Conservation (phyloP, 53 echinoderm and acorn worm genomes). For the Apostichopus leukothele region DNA sequence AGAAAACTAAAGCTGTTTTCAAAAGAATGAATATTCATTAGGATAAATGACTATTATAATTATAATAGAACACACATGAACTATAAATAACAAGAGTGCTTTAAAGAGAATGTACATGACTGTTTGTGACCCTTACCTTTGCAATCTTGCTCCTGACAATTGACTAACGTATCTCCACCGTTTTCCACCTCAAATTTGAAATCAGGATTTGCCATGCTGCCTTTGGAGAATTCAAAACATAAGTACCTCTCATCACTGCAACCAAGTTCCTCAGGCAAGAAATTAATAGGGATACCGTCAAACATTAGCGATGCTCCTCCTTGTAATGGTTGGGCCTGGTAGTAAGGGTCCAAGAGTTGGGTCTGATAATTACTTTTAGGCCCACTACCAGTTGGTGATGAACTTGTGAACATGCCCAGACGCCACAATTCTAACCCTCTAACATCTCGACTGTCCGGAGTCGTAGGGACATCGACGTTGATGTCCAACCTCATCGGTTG, state of each 20-base stretch:
- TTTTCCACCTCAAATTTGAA: constrained; percentile 74
- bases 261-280: constrained; percentile 67
- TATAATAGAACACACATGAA: too few relatives aligned
- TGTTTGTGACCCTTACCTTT: constrained; percentile 56
- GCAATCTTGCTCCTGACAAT: constrained; percentile 69
- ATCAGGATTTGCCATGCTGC: constrained; percentile 60
- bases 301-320: constrained; percentile 62
- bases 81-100: too few relatives aligned
- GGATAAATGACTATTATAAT: too few relatives aligned
- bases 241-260: constrained; percentile 70
- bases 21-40: too few relatives aligned
- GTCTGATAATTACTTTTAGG: constrained; percentile 59
- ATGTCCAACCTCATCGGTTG: constrained; percentile 68
- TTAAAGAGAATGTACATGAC: too few relatives aligned
- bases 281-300: constrained; percentile 56
- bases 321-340: constrained; percentile 63
- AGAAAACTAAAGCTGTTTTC: too few relatives aligned
- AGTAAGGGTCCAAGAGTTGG: constrained; percentile 71
- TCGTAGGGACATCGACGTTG: constrained; percentile 67
- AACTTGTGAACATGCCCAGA: constrained; percentile 71
- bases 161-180: constrained; percentile 68
- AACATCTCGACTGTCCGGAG: constrained; percentile 67
- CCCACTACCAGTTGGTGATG: constrained; percentile 63
- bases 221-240: constrained; percentile 74
- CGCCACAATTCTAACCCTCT: constrained; percentile 77